These are phyloP conservation scores for Ptilodon capucinus DNA, from an alignment of 2,888 invertebrate species.

Conservation along the genomic window DNA sequence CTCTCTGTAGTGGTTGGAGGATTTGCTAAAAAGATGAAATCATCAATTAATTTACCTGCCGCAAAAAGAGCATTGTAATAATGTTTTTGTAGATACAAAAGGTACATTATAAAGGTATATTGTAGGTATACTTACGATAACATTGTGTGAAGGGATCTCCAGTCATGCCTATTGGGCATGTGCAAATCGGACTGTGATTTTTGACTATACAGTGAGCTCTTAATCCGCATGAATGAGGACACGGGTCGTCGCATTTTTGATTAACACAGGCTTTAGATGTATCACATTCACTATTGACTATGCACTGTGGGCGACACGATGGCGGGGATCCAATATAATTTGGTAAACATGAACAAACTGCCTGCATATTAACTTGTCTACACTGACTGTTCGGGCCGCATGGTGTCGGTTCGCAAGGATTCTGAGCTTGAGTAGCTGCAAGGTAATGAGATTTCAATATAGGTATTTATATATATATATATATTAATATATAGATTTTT, in stretches of 20 bases:
- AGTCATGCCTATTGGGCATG: slow-evolving; percentile 91
- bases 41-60: background rate
- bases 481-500: too few relatives aligned
- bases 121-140: slow-evolving; percentile 83
- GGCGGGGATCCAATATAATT: slow-evolving; percentile 91
- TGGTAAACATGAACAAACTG: slow-evolving; percentile 92
- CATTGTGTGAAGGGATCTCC: slow-evolving; percentile 94
- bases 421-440: slow-evolving; percentile 73
- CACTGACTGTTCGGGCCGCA: slow-evolving; percentile 95
- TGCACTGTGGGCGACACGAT: slow-evolving; percentile 91
- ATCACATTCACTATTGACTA: slow-evolving; percentile 93
- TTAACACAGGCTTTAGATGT: slow-evolving; percentile 91
- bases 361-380: slow-evolving; percentile 89
- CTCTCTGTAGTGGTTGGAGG: slow-evolving; percentile 82
- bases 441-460: slow-evolving; percentile 1
- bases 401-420: slow-evolving; percentile 92
- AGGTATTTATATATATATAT: too few relatives aligned
- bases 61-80: background rate
- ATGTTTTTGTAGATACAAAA: slow-evolving; percentile 1
- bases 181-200: slow-evolving; percentile 94
- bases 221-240: slow-evolving; percentile 93
- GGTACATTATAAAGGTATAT: background rate
- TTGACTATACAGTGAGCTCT: slow-evolving; percentile 91
- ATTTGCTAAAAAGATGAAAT: slow-evolving; percentile 46
- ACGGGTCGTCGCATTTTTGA: slow-evolving; percentile 93